Base-by-base conservation (phyloP, 2,888 invertebrate genomes). In the Vannuccia rotundouncinata region DNA sequence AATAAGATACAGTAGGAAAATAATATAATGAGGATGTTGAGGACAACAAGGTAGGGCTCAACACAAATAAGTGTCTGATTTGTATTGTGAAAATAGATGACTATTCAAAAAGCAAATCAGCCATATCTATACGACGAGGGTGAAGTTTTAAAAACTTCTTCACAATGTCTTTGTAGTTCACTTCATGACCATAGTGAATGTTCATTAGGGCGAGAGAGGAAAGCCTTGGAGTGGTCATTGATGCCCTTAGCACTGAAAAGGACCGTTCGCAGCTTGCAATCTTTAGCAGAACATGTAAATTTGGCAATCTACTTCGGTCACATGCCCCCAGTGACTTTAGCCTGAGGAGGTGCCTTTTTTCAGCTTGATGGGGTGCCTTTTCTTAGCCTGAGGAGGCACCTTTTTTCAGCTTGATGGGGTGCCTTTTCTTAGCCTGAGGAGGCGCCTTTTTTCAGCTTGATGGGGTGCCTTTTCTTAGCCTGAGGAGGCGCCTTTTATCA, bases 41-140 rank as follows among this genome's bases (percentile, higher is more conserved):
- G 45, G 45, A 45, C 45, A 45, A 45, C 45, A 45, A 45, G 45
- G 45, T 45, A 45, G 45, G 45, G 45, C 45, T 45, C 45, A 45
- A 45, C 45, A 45, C 45, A 45, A 45, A 45, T 45, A 45, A 45
- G 45, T 45, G 45, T 45, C 45, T 45, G 45, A 45, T 45, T 45
- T 45, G 45, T 45, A 45, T 45, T 45, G 45, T 45, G 45, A 45
- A 45, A 45, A 45, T 45, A 45, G 45, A 45, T 45, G 45, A 45
- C 45, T 45, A 79, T 29, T 80, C n/a, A 77, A 79, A 79, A 2
- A 80, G 77, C 10, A 80, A 22, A 59, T 28, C 59, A 22, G 45
- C 59, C 83, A 87, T 86, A 84, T 88, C 87, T 30, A 85, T 82
- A 17, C 78, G 78, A 1, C 79, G 76, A 13, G 77, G 79, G 31